Base-by-base conservation (phyloP, 2,113 vertebrate genomes). In the Phyllopteryx taeniolatus region DNA sequence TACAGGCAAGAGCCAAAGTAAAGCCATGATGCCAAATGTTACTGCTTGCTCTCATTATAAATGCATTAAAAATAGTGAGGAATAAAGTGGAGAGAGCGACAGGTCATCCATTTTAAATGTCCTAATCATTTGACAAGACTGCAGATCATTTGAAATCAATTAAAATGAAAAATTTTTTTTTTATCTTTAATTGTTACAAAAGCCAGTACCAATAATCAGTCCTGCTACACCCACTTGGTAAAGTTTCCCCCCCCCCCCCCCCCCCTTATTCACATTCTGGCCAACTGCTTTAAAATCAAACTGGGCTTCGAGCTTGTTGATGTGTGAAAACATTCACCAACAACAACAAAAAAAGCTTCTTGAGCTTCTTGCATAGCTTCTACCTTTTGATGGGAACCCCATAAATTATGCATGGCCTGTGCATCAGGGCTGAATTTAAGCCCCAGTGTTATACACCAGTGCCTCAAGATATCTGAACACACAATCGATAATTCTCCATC, bases 401-500 rank as follows among this genome's bases (percentile, higher is more conserved):
- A 91, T 91, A 71, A 89, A 91, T 93, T 91, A 92, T 92, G 87
- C 84, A 90, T 91, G 85, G 73, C 49, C 87, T 88, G 89, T 74
- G 85, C 82, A 89, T 90, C 88, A 87, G 88, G 84, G 82, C 77
- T 82, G 79, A 83, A 85, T 89, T 89, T 89, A 91, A 92, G 91
- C 83, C 87, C 87, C 80, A 85, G 82, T 87, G 84, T 88, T 91
- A 84, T 90, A 91, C 88, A 90, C 84, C 84, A 91, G 83, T 57
- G 77, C 88, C 90, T 90, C 72, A 73, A 91, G 91, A 92, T 90
- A 91, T 91, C 90, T 92, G 89, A 91, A 88, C 82, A 91, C 83
- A 83, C 83, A 88, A 92, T 91, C 90, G 85, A 92, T 93, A 91
- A 87, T 89, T 91, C 91, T 90, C 89, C 85, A 91, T 92, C 88